Evolutionary conservation across 2,113 vertebrate species (phyloP).

Genomic region (Ariopsis seemanni): DNA sequence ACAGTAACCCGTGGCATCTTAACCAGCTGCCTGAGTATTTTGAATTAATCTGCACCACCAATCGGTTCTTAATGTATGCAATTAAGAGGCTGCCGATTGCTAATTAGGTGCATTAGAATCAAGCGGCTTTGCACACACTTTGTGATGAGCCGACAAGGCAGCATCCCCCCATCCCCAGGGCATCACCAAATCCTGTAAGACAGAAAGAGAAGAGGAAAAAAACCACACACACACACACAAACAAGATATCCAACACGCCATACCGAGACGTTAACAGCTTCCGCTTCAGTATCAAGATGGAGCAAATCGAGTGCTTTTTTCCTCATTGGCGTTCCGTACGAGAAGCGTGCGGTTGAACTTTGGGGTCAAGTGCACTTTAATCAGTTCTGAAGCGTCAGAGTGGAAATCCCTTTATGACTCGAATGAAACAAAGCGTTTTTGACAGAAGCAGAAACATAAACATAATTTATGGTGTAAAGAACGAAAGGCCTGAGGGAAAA

Average conservation of each 20-base stretch:
- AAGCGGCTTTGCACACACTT: conserved; percentile 76
- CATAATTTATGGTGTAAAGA: conserved; percentile 13
- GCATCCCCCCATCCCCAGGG: conserved; percentile 30
- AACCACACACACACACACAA: not conserved
- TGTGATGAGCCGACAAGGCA: conserved; percentile 55
- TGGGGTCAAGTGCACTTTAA: conserved; percentile 8
- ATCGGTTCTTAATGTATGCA: conserved; percentile 99
- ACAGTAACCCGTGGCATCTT: conserved; percentile 91
- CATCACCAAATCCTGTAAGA: conserved; percentile 42
- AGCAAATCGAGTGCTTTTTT: conserved; percentile 12
- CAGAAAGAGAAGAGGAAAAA: conserved; percentile 26
- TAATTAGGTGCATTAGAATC: conserved; percentile 99
- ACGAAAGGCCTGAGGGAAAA: conserved; percentile 46
- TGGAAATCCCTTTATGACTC: not conserved
- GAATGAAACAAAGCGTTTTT: conserved; percentile 18
- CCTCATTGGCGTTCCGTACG: not conserved
- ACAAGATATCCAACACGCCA: conserved; percentile 19
- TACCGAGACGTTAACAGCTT: not conserved
- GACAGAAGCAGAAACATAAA: conserved; percentile 34
- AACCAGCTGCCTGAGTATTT: conserved; percentile 97
- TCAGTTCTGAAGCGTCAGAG: conserved; percentile 15
- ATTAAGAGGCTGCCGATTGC: conserved; percentile 99
- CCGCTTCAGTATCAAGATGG: conserved; percentile 1
- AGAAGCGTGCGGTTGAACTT: not conserved
- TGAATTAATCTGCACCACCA: conserved; percentile 99